Base-by-base conservation (phyloP, 2,888 invertebrate species). In the Diploptera punctata region DNA sequence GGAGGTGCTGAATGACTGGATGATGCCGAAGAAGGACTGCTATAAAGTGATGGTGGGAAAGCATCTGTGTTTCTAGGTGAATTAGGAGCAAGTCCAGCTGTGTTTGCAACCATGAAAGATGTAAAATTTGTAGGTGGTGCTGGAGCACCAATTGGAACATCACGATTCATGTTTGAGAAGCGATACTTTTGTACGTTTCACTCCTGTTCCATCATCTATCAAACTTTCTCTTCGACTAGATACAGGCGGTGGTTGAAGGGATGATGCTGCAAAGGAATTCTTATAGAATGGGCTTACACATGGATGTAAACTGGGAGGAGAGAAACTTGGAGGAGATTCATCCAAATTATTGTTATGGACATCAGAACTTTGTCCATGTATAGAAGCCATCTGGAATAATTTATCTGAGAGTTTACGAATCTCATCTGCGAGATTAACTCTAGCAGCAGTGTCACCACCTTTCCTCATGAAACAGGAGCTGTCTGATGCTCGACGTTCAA, bases 361-460 rank as follows among this genome's bases (percentile, higher is more conserved):
- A n/a, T 65, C 65, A 24, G 44, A 47, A 10, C 43, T 7, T 16
- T 21, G 24, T 16, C 65, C 65, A 43, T 75, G 75, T 10, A 74
- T 65, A 13, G 76, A 73, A 1, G 75, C 75, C 75, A 76, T 75
- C 54, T 76, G 74, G 72, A 88, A 89, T 33, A 94, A 83, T 79
- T 93, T 93, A 79, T 94, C 93, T 0, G 94, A 93, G 0, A 94
- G 82, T 82, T 93, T 93, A 77, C 92, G 90, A 76, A 94, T 94
- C 83, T 94, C 94, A 78, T 93, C 93, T 0, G 93, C 93, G 73
- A 94, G 83, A 78, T 82, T 79, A 5, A 83, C 21, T 79, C 82
- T 0, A 78, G 80, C 71, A 80, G 82, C 61, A 77, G 77, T 54
- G 31, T 73, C 75, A n/a, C 69, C 71, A 75, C 67, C 67, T 47